Conservation (phyloP, 2,113 vertebrate species). For the Atherinomorus stipes region DNA sequence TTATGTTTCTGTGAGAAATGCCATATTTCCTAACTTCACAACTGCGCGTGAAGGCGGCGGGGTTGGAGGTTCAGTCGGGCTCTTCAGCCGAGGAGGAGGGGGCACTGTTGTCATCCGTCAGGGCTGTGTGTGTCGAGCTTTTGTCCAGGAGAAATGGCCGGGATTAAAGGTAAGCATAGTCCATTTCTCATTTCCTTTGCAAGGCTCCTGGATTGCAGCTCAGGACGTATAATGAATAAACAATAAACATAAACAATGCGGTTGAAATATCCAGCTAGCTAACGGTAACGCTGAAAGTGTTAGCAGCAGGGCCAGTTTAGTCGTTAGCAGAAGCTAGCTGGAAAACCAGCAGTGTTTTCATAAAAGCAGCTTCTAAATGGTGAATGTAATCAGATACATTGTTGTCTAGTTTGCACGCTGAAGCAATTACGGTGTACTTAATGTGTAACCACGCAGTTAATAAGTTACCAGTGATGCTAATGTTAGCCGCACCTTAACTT, state of each 20-base stretch:
- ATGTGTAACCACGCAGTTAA: background rate
- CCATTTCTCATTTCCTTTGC: rapidly evolving
- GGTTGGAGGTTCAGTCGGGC: background rate
- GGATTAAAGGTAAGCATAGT: conserved; percentile 82
- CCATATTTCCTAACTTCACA: background rate
- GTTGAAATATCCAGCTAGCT: conserved; percentile 11
- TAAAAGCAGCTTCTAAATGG: background rate
- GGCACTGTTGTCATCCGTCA: conserved; percentile 64
- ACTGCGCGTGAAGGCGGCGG: background rate
- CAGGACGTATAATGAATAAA: background rate
- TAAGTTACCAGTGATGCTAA: conserved; percentile 26
- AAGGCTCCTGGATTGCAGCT: background rate
- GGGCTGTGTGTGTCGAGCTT: conserved; percentile 64
- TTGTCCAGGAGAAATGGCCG: conserved; percentile 81
- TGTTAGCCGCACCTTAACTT: conserved; percentile 45
- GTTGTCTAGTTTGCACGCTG: background rate
- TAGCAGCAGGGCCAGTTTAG: conserved; percentile 45
- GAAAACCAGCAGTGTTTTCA: background rate
- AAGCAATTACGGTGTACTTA: background rate
- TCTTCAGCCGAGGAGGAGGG: conserved; percentile 22
- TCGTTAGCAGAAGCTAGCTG: conserved; percentile 47
- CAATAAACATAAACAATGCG: conserved; percentile 2
- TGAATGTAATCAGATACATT: background rate
- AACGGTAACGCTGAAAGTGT: conserved; percentile 9
- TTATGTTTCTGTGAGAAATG: rapidly evolving